These are phyloP conservation scores for Exocentrus adspersus DNA, from an alignment of 2,888 invertebrate species.

Conservation along the genomic window DNA sequence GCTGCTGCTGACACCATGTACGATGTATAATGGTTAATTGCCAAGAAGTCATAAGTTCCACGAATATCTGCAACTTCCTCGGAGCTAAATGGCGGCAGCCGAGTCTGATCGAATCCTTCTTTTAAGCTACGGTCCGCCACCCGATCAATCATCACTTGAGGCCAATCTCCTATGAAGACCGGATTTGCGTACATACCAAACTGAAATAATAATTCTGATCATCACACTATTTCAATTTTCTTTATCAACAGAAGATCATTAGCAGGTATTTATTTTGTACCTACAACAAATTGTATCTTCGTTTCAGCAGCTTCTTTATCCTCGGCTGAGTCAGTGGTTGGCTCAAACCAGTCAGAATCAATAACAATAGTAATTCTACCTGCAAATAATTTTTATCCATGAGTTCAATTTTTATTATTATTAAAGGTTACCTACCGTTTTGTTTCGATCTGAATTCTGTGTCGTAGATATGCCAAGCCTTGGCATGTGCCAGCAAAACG, in stretches of 20 bases:
- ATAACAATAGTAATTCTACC: constrained; percentile 63
- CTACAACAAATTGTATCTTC: constrained; percentile 67
- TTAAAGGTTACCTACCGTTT: constrained; percentile 64
- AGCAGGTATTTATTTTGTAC: constrained; percentile 42
- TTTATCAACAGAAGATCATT: too few species aligned
- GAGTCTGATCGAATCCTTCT: constrained; percentile 65
- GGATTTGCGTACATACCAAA: constrained; percentile 64
- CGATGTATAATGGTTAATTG: constrained; percentile 66
- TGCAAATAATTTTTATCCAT: constrained; percentile 18
- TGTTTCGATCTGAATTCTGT: constrained; percentile 68
- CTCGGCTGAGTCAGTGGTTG: constrained; percentile 65
- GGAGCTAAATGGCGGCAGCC: constrained; percentile 70
- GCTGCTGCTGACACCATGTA: constrained; percentile 59
- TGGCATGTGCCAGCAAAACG: constrained; percentile 74
- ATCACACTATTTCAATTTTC: too few species aligned
- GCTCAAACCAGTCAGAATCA: constrained; percentile 72
- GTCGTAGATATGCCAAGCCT: constrained; percentile 72
- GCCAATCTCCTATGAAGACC: constrained; percentile 75
- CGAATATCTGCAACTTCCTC: constrained; percentile 70
- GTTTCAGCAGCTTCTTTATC: constrained; percentile 70
- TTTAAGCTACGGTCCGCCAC: constrained; percentile 67
- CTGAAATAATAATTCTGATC: constrained; percentile 24
- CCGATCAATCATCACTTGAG: constrained; percentile 70
- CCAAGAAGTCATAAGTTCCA: constrained; percentile 76
- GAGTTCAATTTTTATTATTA: not conserved